A percentile compares a stretch with the other conserved stretches of the same genome.
Evolutionary conservation across 2,888 invertebrate species (phyloP).

Genomic region (Candidula unifasciata): DNA sequence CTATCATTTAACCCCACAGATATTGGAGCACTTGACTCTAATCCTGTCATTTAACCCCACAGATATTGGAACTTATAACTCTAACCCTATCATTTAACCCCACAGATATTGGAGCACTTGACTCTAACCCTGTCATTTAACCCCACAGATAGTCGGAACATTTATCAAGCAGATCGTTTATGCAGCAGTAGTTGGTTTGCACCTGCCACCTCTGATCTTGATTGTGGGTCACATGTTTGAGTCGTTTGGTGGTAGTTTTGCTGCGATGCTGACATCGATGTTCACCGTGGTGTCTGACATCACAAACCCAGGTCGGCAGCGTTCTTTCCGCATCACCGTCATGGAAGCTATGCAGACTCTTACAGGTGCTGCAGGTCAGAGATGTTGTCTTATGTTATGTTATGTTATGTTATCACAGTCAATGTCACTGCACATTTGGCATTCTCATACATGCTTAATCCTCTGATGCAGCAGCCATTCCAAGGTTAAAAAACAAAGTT

Average conservation of each 20-base stretch:
- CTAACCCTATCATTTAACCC: background rate
- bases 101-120: background rate
- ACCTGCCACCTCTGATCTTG: constrained; percentile 42
- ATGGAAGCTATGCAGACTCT: constrained; percentile 55
- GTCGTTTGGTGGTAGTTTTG: constrained; percentile 57
- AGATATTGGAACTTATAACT: background rate
- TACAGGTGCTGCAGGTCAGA: constrained; percentile 23
- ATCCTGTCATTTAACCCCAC: too few relatives aligned
- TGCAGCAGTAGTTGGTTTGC: constrained; percentile 43
- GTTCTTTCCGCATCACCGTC: constrained; percentile 55
- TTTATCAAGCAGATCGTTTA: constrained; percentile 53
- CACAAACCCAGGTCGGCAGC: constrained; percentile 51
- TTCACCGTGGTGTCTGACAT: constrained; percentile 59
- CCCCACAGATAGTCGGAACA: constrained; percentile 45
- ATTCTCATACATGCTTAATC: too few relatives aligned
- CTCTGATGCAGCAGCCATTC: too few relatives aligned
- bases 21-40: too few relatives aligned
- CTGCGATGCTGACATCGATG: constrained; percentile 54
- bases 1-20: too few relatives aligned
- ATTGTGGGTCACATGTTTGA: constrained; percentile 51
- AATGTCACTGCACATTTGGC: too few relatives aligned
- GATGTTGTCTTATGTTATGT: too few relatives aligned
- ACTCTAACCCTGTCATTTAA: background rate
- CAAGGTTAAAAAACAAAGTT: too few relatives aligned
- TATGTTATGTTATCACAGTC: too few relatives aligned